phyloP scores from a whole-genome alignment of 2,888 invertebrate species.

The Lagria hirta region DNA sequence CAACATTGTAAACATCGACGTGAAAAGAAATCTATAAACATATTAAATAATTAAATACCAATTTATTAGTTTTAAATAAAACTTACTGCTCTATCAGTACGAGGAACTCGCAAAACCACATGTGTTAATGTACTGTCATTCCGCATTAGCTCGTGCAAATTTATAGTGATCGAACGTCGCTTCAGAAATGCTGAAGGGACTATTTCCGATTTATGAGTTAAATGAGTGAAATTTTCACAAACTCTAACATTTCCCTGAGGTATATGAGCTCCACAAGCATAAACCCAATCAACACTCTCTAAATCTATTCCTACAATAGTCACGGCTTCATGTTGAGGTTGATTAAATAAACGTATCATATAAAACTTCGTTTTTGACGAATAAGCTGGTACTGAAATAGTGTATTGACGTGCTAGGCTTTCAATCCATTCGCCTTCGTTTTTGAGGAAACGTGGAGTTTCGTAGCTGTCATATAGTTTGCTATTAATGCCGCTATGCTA shows the following conservation, averaged over 20 bases:
- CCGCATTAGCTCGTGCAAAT: slow-evolving; percentile 63
- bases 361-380: slow-evolving; percentile 50
- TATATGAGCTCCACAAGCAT: slow-evolving; percentile 68
- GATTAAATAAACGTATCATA: slow-evolving; percentile 63
- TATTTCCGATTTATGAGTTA: slow-evolving; percentile 60
- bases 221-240: slow-evolving; percentile 62
- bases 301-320: slow-evolving; percentile 70
- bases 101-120: slow-evolving; percentile 67
- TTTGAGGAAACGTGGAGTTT: slow-evolving; percentile 39
- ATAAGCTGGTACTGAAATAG: slow-evolving; percentile 38
- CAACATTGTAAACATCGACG: slow-evolving; percentile 64
- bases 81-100: slow-evolving; percentile 63
- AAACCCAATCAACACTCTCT: slow-evolving; percentile 74
- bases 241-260: slow-evolving; percentile 59
- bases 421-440: slow-evolving; percentile 58
- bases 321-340: slow-evolving; percentile 61
- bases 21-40: slow-evolving; percentile 62
- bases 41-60: neutral
- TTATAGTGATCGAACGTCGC: slow-evolving; percentile 58
- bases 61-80: slow-evolving; percentile 1
- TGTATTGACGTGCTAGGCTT: slow-evolving; percentile 52
- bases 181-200: slow-evolving; percentile 56
- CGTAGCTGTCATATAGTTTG: slow-evolving; percentile 5
- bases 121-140: slow-evolving; percentile 63
- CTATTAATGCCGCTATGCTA: slow-evolving; percentile 14